Evolutionary conservation across 2,113 vertebrate species (phyloP).

Genomic region (Tichodroma muraria): DNA sequence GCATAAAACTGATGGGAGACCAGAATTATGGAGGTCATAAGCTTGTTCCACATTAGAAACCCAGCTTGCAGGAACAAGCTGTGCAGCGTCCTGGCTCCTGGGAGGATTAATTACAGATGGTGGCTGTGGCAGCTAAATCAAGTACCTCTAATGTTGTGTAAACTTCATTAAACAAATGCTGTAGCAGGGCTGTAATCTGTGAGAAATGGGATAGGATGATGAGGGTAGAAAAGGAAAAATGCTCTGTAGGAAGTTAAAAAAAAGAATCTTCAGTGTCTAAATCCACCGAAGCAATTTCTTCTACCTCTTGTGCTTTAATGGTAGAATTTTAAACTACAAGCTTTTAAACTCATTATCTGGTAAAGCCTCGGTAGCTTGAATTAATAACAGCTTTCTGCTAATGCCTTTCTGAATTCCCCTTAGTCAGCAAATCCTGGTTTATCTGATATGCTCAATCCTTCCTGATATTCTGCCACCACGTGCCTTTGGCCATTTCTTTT

Average conservation of each 20-base stretch:
- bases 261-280: not conserved
- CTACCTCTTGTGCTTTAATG: not conserved
- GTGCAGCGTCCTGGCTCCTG: not conserved
- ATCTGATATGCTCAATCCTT: not conserved
- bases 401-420: not conserved
- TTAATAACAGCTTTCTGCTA: not conserved
- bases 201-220: not conserved
- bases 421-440: slow-evolving; percentile 2
- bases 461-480: not conserved
- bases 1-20: not conserved
- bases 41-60: not conserved
- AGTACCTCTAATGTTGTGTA: slow-evolving; percentile 21
- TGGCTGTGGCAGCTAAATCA: slow-evolving; percentile 36
- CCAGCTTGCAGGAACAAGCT: not conserved
- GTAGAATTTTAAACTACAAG: not conserved
- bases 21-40: not conserved
- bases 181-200: not conserved
- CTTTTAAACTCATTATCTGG: slow-evolving; percentile 34
- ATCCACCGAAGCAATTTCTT: not conserved
- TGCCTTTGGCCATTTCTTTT: not conserved
- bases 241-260: not conserved
- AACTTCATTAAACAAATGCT: slow-evolving; percentile 1
- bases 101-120: slow-evolving; percentile 46
- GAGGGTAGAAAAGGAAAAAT: not conserved
- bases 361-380: slow-evolving; percentile 1